These are phyloP conservation scores for Poecilia wingei DNA, from an alignment of 2,797 vertebrate species.

Conservation along the genomic window DNA sequence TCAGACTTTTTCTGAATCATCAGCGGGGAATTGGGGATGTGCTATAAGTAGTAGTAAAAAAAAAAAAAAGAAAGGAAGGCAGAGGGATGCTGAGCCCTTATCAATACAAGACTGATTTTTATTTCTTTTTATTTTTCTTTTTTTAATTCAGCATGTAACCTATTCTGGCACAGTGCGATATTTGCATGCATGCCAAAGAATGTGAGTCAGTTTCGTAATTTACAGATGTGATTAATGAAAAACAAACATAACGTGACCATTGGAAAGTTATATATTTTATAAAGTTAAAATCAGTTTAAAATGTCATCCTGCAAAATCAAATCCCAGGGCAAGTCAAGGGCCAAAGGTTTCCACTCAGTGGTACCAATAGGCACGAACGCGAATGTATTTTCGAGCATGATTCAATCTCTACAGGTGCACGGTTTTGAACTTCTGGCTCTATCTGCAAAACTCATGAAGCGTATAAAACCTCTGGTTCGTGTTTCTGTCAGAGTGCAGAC, in stretches of 20 bases:
- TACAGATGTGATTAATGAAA: background rate
- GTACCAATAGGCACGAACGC: conserved; percentile 57
- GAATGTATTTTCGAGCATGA: conserved; percentile 53
- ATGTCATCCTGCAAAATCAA: conserved; percentile 48
- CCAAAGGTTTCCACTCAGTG: conserved; percentile 53
- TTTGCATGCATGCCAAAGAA: conserved; percentile 6
- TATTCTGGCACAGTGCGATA: conserved; percentile 31
- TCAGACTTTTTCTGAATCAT: conserved; percentile 18
- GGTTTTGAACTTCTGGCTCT: conserved; percentile 14
- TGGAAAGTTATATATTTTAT: conserved; percentile 59
- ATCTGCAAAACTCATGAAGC: conserved; percentile 21
- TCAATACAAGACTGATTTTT: conserved; percentile 22
- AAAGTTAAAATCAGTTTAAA: conserved; percentile 60
- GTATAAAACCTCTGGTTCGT: conserved; percentile 18
- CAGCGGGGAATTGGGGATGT: conserved; percentile 17
- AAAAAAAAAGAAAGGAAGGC: conserved; percentile 9
- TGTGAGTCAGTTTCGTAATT: background rate
- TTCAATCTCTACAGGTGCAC: conserved; percentile 44
- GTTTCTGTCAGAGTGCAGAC: conserved; percentile 11
- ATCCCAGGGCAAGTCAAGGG: conserved; percentile 43
- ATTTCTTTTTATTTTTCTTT: conserved; percentile 17
- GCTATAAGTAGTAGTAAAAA: conserved; percentile 29
- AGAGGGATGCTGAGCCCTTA: conserved; percentile 2
- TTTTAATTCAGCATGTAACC: conserved; percentile 27
- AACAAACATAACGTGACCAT: conserved; percentile 16